A percentile compares a stretch with the other conserved stretches of the same genome.
phyloP scores from a whole-genome alignment of 1,140 invertebrate species.

The Ruditapes philippinarum region DNA sequence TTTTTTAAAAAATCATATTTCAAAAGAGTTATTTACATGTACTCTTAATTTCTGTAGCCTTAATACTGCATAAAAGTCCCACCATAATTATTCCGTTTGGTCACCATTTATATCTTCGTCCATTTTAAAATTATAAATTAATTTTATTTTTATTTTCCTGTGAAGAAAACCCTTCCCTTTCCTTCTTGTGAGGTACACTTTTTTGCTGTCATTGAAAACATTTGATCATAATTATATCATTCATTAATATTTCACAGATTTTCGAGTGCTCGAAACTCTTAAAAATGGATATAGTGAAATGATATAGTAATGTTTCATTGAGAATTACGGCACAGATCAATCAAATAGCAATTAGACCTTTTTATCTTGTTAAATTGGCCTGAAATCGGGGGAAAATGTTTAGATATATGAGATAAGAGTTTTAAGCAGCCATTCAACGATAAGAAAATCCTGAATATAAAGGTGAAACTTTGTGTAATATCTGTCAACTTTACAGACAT shows the following conservation, averaged over 20 bases:
- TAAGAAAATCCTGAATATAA: background rate
- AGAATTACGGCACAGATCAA: background rate
- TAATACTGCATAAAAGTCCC: too few species aligned
- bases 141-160: too few species aligned
- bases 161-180: too few species aligned
- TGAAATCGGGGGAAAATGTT: conserved; percentile 19
- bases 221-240: too few species aligned
- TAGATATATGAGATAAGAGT: conserved; percentile 2
- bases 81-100: too few species aligned
- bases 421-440: background rate
- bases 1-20: too few species aligned
- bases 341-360: conserved; percentile 15
- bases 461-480: conserved; percentile 33
- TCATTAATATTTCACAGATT: background rate
- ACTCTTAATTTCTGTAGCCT: too few species aligned
- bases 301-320: background rate
- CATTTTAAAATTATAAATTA: too few species aligned
- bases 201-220: background rate
- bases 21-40: too few species aligned
- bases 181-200: too few species aligned
- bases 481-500: conserved; percentile 8
- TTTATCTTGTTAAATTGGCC: conserved; percentile 16
- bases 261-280: conserved; percentile 1
- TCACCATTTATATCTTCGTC: too few species aligned
- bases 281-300: background rate